phyloP scores from a whole-genome alignment of 1,140 invertebrate species.

The Bombus sylvicola region DNA sequence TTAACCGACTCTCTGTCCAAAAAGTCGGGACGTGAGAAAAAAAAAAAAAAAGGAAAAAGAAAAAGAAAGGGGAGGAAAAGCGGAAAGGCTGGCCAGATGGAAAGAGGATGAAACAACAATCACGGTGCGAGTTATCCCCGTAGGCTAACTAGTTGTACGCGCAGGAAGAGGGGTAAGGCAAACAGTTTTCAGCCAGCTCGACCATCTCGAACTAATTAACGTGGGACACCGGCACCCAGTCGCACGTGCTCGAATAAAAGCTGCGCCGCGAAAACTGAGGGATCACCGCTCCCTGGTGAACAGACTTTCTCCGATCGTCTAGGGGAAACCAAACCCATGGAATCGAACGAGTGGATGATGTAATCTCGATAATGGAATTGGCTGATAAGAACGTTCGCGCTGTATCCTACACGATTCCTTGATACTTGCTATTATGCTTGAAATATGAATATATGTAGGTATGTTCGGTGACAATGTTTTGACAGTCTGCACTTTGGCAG shows the following conservation, averaged over 20 bases:
- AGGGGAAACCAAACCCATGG: slow-evolving; percentile 1
- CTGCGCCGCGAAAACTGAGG: slow-evolving; percentile 39
- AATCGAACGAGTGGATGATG: slow-evolving; percentile 28
- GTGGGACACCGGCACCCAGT: slow-evolving; percentile 67
- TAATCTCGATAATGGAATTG: slow-evolving; percentile 50
- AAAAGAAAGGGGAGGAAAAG: background rate
- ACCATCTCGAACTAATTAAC: slow-evolving; percentile 78
- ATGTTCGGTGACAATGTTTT: background rate
- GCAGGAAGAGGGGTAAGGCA: slow-evolving; percentile 69
- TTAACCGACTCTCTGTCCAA: slow-evolving; percentile 49
- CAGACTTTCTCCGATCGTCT: slow-evolving; percentile 14
- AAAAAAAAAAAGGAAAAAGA: background rate
- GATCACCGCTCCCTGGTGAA: background rate
- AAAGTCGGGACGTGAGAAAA: background rate
- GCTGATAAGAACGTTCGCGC: slow-evolving; percentile 10
- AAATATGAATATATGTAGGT: background rate
- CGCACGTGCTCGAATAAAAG: slow-evolving; percentile 50
- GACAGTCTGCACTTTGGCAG: background rate
- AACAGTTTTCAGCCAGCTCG: slow-evolving; percentile 75
- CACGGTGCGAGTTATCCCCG: slow-evolving; percentile 65
- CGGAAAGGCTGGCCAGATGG: background rate
- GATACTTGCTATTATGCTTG: background rate
- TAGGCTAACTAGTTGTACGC: slow-evolving; percentile 47
- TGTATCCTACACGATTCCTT: background rate
- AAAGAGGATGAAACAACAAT: slow-evolving; percentile 72